phyloP scores from a whole-genome alignment of 2,797 vertebrate genomes.

The Limosa lapponica region DNA sequence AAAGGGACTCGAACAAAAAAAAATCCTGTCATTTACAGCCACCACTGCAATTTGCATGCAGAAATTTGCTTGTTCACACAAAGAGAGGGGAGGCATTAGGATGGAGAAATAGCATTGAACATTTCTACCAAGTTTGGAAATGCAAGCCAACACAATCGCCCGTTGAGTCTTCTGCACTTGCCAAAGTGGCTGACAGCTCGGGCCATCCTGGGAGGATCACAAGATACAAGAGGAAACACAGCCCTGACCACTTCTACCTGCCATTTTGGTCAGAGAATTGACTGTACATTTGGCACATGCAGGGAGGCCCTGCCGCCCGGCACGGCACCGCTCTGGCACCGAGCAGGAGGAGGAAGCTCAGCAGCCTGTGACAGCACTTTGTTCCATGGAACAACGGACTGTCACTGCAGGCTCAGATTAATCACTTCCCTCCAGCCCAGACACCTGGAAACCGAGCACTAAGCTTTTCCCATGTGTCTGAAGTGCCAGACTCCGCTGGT shows the following conservation, averaged over 20 bases:
- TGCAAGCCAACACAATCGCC: accelerated
- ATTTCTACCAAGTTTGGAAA: not conserved
- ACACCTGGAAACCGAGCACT: conserved; percentile 25
- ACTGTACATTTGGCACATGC: accelerated
- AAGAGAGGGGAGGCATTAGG: not conserved
- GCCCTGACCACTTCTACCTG: not conserved
- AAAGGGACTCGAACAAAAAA: not conserved
- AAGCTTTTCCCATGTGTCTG: not conserved
- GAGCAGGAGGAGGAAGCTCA: not conserved
- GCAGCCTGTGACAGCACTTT: not conserved
- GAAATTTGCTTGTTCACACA: not conserved
- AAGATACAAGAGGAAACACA: not conserved
- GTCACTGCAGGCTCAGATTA: conserved; percentile 45
- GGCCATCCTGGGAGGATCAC: not conserved
- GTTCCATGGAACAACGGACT: conserved; percentile 62
- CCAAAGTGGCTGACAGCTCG: accelerated
- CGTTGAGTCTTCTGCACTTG: not conserved
- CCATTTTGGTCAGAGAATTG: not conserved
- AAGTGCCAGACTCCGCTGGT: not conserved
- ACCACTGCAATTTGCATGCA: accelerated
- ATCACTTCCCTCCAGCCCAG: conserved; percentile 57
- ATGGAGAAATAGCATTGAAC: not conserved
- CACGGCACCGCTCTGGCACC: too few relatives aligned
- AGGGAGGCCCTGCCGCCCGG: not conserved
- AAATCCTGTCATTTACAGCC: not conserved